Evolutionary conservation across 2,113 vertebrate genomes (phyloP).

Genomic region (Lethenteron reissneri): DNA sequence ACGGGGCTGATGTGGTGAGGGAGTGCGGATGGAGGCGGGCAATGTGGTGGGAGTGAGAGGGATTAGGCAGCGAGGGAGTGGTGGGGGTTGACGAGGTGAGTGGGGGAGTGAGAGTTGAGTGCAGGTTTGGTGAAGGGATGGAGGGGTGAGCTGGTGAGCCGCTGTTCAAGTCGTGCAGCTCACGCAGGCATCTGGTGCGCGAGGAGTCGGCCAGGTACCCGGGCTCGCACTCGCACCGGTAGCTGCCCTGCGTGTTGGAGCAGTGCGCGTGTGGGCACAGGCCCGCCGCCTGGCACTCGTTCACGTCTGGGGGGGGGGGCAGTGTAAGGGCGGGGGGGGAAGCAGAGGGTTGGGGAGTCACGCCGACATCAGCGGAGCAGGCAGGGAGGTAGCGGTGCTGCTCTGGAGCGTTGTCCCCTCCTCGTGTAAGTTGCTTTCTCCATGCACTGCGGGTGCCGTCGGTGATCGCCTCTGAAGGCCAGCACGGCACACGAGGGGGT

Average conservation of each 20-base stretch:
- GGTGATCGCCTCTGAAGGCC: no score
- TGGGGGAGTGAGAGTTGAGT: neutral
- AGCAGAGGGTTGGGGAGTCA: no score
- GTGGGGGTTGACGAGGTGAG: neutral
- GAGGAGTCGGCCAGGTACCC: slow-evolving; percentile 43
- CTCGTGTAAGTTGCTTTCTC: no score
- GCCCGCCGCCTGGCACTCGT: slow-evolving; percentile 54
- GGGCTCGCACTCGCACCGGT: slow-evolving; percentile 55
- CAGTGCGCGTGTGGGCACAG: slow-evolving; percentile 74
- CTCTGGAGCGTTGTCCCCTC: no score
- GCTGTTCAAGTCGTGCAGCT: slow-evolving; percentile 10
- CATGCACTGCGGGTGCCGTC: no score
- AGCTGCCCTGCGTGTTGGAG: slow-evolving; percentile 67
- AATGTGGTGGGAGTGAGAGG: neutral
- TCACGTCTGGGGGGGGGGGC: slow-evolving; percentile 36
- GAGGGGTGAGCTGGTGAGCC: neutral
- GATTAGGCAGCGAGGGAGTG: neutral
- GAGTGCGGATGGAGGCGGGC: neutral
- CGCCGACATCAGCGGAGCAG: no score
- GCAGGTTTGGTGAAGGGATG: neutral
- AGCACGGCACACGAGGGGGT: no score
- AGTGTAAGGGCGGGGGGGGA: neutral
- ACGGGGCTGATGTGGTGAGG: neutral
- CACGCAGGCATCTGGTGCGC: slow-evolving; percentile 72
- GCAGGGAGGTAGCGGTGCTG: no score